Evolutionary conservation across 2,888 invertebrate species (phyloP), one percentile per base, ranked within the genome.

Genomic region (Idaea straminata): DNA sequence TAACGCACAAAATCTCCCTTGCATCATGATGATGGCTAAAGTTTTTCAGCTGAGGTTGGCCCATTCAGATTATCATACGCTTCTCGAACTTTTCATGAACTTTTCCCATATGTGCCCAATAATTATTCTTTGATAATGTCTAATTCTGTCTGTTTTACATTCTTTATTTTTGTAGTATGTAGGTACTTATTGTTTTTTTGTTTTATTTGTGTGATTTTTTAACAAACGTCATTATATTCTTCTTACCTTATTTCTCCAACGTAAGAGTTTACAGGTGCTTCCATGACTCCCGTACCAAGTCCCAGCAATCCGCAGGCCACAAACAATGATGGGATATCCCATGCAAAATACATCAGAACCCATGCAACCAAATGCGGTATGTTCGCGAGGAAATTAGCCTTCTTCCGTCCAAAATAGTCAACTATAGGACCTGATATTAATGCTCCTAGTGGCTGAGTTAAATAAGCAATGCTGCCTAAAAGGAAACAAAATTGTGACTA

Each of bases 371-470:
- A 78, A 73, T 93, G 93, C 0, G 94, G 94, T 0, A 94, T 81
- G 76, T 94, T 94, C 25, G 93, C 94, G 0, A 94, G 74, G 70
- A 94, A 91, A 74, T 93, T 93, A 2, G 93, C 91, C 59, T 81
- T 87, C 76, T 93, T 94, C n/a, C 94, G 79, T 0, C 94, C 94
- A 13, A 94, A 84, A 63, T 89, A 92, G 75, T 94, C 94, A 36
- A 94, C 87, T 13, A 94, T 77, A 0, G 93, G 91, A 0, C 94
- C 94, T 0, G 94, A 94, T 4, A 93, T 61, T 0, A 94, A 66
- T 0, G 94, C 94, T 0, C 94, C 94, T 3, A 94, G 73, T 0
- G 94, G 94, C 73, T 94, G 94, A 0, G 93, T 88, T n/a, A 94
- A 81, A 74, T 86, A 94, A 34, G 92, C 87, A 34, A 94, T 80